These are phyloP conservation scores for Ophion ventricosus DNA, from an alignment of 2,888 invertebrate genomes.

Conservation along the genomic window DNA sequence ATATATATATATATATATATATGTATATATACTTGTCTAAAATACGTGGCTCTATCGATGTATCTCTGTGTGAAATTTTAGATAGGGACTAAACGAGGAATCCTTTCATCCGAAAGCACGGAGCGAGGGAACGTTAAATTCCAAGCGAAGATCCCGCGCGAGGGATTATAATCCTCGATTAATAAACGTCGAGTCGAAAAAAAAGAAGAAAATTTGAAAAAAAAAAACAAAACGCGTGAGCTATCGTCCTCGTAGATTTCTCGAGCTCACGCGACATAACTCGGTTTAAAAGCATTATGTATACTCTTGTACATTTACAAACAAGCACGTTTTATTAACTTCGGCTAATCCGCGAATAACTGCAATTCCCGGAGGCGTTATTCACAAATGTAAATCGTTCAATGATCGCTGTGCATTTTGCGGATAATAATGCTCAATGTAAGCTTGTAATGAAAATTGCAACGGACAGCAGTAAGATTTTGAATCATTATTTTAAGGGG, in stretches of 20 bases:
- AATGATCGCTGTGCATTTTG: not conserved
- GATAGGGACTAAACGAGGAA: slow-evolving; percentile 29
- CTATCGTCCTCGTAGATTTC: slow-evolving; percentile 61
- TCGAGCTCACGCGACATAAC: slow-evolving; percentile 22
- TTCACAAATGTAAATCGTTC: slow-evolving; percentile 3
- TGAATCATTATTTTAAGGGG: too few species aligned
- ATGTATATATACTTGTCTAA: not conserved
- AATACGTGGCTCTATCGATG: not conserved
- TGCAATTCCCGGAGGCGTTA: not conserved
- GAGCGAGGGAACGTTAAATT: slow-evolving; percentile 57
- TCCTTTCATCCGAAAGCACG: slow-evolving; percentile 26
- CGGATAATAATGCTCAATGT: too few species aligned
- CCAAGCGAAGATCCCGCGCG: slow-evolving; percentile 51
- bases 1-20: not conserved
- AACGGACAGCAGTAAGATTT: too few species aligned
- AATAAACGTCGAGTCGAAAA: slow-evolving; percentile 65
- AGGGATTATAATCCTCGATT: slow-evolving; percentile 71
- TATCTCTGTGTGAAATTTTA: slow-evolving; percentile 33
- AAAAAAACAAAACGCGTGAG: slow-evolving; percentile 52
- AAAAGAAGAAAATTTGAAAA: slow-evolving; percentile 31
- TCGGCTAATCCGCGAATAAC: slow-evolving; percentile 14
- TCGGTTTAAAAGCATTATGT: slow-evolving; percentile 3
- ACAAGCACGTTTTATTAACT: slow-evolving; percentile 2
- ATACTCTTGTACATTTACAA: slow-evolving; percentile 13
- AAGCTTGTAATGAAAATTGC: too few species aligned